phyloP scores from a whole-genome alignment of 2,888 invertebrate genomes.

The Molorchus minor region DNA sequence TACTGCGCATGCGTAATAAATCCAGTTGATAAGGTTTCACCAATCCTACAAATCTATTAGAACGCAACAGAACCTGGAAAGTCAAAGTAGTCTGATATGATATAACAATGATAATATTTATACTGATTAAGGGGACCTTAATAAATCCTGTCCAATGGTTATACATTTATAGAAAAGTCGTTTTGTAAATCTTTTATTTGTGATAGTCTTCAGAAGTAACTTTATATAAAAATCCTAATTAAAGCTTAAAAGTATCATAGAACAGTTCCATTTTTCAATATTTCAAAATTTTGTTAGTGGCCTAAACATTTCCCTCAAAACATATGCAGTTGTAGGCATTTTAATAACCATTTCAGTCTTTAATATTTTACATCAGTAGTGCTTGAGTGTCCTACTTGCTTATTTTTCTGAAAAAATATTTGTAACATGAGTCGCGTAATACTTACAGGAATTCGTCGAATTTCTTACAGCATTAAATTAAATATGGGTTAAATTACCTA shows the following conservation, averaged over 20 bases:
- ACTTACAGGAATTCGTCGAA: neutral
- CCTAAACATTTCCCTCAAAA: neutral
- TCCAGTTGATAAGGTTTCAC: too few relatives aligned
- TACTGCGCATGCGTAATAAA: too few relatives aligned
- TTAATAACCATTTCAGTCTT: neutral
- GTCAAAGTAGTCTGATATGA: too few relatives aligned
- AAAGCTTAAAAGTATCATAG: neutral
- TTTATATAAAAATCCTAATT: neutral
- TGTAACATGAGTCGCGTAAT: neutral
- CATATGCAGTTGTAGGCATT: neutral
- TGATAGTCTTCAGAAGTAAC: neutral
- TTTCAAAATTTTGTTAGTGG: neutral
- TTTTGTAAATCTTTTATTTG: too few relatives aligned
- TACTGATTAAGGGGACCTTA: too few relatives aligned
- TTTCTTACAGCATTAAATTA: conserved; percentile 1
- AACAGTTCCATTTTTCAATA: neutral
- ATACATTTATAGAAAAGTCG: too few relatives aligned
- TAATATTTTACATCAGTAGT: neutral
- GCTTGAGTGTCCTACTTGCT: neutral
- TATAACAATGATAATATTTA: too few relatives aligned
- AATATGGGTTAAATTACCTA: neutral
- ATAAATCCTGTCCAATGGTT: too few relatives aligned
- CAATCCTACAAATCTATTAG: too few relatives aligned
- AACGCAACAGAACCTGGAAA: too few relatives aligned
- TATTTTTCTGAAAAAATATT: neutral